A percentile compares a stretch with the other conserved stretches of the same genome.
Evolutionary conservation across 92 coral and sea anemone genomes (phyloP).

Genomic region (Hydrozoanthus gracilis): DNA sequence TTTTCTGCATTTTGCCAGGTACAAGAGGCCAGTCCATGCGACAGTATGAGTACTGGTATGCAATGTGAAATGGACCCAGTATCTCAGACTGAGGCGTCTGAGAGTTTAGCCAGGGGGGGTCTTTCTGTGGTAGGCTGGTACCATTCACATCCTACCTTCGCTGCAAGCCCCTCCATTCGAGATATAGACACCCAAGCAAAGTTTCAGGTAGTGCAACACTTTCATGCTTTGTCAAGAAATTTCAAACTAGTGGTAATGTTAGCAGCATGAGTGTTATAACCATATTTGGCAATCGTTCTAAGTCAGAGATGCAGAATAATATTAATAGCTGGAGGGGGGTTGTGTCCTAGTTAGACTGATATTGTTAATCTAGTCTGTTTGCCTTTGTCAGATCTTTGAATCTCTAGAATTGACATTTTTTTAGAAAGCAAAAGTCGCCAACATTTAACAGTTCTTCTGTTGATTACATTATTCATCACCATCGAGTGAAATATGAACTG

Average conservation of each 20-base stretch:
- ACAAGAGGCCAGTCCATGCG: slow-evolving; percentile 79
- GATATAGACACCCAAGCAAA: slow-evolving; percentile 90
- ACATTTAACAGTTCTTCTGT: no score
- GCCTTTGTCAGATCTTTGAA: no score
- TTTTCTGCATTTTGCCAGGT: slow-evolving; percentile 54
- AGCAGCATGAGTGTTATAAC: not conserved
- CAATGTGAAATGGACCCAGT: slow-evolving; percentile 97
- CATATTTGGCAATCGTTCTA: no score
- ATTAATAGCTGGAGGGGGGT: no score
- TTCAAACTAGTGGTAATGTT: not conserved
- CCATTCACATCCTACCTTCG: slow-evolving; percentile 93
- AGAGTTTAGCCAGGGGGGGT: slow-evolving; percentile 73
- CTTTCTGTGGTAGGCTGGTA: slow-evolving; percentile 93
- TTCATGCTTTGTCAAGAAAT: not conserved
- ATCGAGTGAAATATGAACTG: no score
- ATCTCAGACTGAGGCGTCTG: slow-evolving; percentile 92
- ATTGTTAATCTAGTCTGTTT: no score
- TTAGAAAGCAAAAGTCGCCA: no score
- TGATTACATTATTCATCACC: no score
- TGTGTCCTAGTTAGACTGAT: no score
- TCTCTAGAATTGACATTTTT: no score
- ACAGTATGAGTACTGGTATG: slow-evolving; percentile 83
- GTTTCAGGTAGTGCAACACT: slow-evolving; percentile 67
- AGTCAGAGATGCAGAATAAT: not conserved
- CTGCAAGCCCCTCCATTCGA: slow-evolving; percentile 83